Base-by-base conservation (phyloP, 2,888 invertebrate species). In the Athalia circularis region DNA sequence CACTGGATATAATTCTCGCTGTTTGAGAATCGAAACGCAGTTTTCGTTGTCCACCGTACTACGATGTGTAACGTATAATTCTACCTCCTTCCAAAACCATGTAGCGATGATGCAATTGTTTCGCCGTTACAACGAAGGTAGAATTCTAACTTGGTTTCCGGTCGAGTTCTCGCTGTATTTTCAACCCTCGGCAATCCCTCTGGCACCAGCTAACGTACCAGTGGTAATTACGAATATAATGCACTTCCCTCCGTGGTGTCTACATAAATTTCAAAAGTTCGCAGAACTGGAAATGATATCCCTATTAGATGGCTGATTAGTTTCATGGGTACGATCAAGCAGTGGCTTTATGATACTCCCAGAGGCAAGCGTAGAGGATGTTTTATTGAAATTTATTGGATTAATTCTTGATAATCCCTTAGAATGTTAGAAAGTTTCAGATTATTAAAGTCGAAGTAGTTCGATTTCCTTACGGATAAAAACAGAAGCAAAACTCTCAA, bases 21-120 rank as follows among this genome's bases (percentile, higher is more conserved):
- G 68, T 50, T 54, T 68, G 68, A 68, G 52, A 68, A 68, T 54
- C 52, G 54, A 50, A 52, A 52, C 68, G 68, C 68, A 50, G 54
- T 29, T n/a, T 68, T 50, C 68, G 68, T 68, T 68, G 29, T 50
- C n/a, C 43, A 68, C 52, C 52, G 68, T 68, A 29, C 29, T 68
- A 29, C 29, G 2, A 29, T 29, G 29, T 29, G 29, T 54, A 50
- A 43, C 54, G 43, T 68, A 54, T 52, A 50, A 68, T 29, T 29
- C 29, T 29, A 29, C 29, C 29, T 29, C 29, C 29, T 68, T 52
- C 52, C 29, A 11, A 5, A 68, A 15, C 52, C 29, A 29, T 29
- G 68, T 68, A 29, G 54, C 68, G 52, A 54, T 68, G 54, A 68
- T n/a, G 52, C 15, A 68, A 43, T 54, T 52, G 68, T 29, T 29